phyloP scores from a whole-genome alignment of 2,888 invertebrate species.

The Fabriciana adippe region DNA sequence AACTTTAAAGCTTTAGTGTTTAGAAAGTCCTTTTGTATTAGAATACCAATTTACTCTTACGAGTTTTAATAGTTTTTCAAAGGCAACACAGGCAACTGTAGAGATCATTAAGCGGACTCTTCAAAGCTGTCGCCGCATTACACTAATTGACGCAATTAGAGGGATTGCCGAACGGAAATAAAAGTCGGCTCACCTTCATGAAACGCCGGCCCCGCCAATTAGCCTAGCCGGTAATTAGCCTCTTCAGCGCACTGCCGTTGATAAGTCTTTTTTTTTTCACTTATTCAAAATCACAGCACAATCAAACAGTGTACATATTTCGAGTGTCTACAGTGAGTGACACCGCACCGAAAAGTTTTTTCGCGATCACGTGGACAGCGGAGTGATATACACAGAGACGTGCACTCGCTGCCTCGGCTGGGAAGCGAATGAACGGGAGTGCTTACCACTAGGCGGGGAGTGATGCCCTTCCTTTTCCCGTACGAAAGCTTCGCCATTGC shows the following conservation, averaged over 20 bases:
- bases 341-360: conserved; percentile 74
- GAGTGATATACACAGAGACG: conserved; percentile 49
- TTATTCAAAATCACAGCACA: conserved; percentile 65
- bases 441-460: conserved; percentile 66
- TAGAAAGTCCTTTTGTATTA: conserved; percentile 25
- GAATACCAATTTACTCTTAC: conserved; percentile 37
- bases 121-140: conserved; percentile 81
- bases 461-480: conserved; percentile 69
- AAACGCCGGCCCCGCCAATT: conserved; percentile 80
- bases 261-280: conserved; percentile 63
- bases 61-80: conserved; percentile 62
- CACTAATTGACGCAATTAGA: conserved; percentile 82
- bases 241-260: conserved; percentile 62
- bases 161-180: conserved; percentile 82
- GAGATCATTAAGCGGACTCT: conserved; percentile 77
- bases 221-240: conserved; percentile 78
- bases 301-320: conserved; percentile 62
- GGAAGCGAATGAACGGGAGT: conserved; percentile 67
- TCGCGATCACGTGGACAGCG: conserved; percentile 64
- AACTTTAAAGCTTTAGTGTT: conserved; percentile 8
- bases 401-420: conserved; percentile 57
- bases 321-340: conserved; percentile 51
- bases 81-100: conserved; percentile 53
- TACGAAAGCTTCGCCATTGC: conserved; percentile 66
- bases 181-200: conserved; percentile 82